A percentile compares a stretch with the other conserved stretches of the same genome.
These are phyloP conservation scores for Hippasteria phrygiana DNA, from an alignment of 53 echinoderm and acorn worm species.

Conservation along the genomic window DNA sequence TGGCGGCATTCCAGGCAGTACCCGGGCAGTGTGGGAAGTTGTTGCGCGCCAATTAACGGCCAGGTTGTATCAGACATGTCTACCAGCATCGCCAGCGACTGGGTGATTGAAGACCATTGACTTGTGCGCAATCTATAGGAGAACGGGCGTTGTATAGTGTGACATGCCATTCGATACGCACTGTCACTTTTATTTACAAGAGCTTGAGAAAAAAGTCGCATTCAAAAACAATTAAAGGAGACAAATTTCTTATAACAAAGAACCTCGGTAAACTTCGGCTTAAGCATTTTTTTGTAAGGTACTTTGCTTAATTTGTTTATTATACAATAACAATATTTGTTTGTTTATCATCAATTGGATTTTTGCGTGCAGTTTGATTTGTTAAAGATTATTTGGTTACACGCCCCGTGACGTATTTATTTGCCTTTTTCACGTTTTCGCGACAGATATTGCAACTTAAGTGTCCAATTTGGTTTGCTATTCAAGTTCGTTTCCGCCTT, in stretches of 20 bases:
- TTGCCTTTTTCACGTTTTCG: no score
- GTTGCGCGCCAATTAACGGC: background rate
- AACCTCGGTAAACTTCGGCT: background rate
- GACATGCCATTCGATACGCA: background rate
- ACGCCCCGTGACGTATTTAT: no score
- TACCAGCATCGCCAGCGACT: background rate
- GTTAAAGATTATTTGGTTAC: no score
- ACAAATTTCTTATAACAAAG: background rate
- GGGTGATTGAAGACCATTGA: background rate
- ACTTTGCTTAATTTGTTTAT: no score
- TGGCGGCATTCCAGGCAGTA: background rate
- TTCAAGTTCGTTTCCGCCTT: no score
- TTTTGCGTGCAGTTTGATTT: no score
- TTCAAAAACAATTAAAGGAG: background rate
- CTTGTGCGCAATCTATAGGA: background rate
- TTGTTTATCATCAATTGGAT: no score
- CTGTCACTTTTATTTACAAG: constrained; percentile 2
- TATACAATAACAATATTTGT: no score
- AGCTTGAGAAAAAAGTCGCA: background rate
- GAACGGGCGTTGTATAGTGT: background rate
- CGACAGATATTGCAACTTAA: no score
- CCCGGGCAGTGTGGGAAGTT: background rate
- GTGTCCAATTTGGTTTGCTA: no score
- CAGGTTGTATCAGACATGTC: background rate
- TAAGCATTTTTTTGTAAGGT: no score